Evolutionary conservation across 2,113 vertebrate species (phyloP).

Genomic region (Noturus placidus): DNA sequence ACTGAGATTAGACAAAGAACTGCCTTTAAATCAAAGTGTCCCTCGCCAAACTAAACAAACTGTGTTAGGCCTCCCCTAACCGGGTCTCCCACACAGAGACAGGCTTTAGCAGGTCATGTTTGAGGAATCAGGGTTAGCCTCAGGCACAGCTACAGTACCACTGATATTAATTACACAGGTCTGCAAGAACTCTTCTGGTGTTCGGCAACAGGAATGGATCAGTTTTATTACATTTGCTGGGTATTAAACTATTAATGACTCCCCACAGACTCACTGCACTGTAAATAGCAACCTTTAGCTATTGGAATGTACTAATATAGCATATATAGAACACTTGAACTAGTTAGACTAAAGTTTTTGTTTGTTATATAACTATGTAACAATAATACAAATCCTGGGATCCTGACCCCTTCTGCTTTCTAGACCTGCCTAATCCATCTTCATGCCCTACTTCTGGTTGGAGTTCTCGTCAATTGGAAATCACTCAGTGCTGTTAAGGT

Average conservation of each 20-base stretch:
- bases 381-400: too few relatives aligned
- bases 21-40: slow-evolving; percentile 58
- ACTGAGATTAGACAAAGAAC: slow-evolving; percentile 71
- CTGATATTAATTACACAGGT: slow-evolving; percentile 18
- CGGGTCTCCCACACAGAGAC: slow-evolving; percentile 42
- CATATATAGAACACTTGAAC: background rate
- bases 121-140: slow-evolving; percentile 13
- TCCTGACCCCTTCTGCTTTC: too few relatives aligned
- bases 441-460: too few relatives aligned
- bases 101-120: slow-evolving; percentile 47
- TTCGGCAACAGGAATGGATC: background rate
- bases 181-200: background rate
- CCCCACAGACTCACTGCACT: background rate
- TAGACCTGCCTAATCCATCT: too few relatives aligned
- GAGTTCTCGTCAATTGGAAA: too few relatives aligned
- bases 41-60: slow-evolving; percentile 57
- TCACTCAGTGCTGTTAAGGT: too few relatives aligned
- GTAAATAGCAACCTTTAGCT: background rate
- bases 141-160: background rate
- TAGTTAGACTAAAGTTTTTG: background rate
- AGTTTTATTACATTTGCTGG: background rate
- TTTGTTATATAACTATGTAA: background rate
- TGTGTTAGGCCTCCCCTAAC: slow-evolving; percentile 32
- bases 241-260: background rate
- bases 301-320: background rate